A percentile compares a stretch with the other conserved stretches of the same genome.
Conservation (phyloP, 2,888 invertebrate genomes). For the Linnaemya vulpina region DNA sequence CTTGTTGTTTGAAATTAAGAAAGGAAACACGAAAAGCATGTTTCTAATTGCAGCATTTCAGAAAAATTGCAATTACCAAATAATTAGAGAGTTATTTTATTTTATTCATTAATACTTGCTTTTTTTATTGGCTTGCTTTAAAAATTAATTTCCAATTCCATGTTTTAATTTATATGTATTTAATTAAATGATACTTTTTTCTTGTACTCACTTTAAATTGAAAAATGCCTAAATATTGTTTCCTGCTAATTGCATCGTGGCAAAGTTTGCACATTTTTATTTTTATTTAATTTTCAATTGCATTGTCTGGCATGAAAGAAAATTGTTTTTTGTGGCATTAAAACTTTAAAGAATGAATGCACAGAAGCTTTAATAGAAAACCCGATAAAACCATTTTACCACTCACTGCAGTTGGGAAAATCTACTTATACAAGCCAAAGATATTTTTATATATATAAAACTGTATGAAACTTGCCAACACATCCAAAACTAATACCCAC, state of each 20-base stretch:
- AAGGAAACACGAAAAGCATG: slow-evolving; percentile 27
- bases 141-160: no score
- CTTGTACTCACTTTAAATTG: neutral
- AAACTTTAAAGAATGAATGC: slow-evolving; percentile 28
- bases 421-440: slow-evolving; percentile 45
- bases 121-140: no score
- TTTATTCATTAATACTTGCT: no score
- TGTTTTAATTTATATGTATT: no score
- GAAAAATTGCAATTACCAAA: neutral
- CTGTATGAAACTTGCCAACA: neutral
- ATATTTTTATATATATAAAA: neutral
- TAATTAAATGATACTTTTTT: neutral
- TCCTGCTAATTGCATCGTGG: neutral
- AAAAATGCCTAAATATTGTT: neutral
- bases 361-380: slow-evolving; percentile 41
- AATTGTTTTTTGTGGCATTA: neutral
- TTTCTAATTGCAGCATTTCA: slow-evolving; percentile 21
- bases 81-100: neutral
- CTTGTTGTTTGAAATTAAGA: slow-evolving; percentile 25
- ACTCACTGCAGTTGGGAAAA: slow-evolving; percentile 50
- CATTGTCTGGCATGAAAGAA: neutral
- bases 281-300: slow-evolving; percentile 1
- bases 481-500: neutral
- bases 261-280: neutral
- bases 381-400: slow-evolving; percentile 51